Evolutionary conservation across 2,888 invertebrate species (phyloP), one percentile per base, ranked within the genome.

Genomic region (Nyleta sp.): DNA sequence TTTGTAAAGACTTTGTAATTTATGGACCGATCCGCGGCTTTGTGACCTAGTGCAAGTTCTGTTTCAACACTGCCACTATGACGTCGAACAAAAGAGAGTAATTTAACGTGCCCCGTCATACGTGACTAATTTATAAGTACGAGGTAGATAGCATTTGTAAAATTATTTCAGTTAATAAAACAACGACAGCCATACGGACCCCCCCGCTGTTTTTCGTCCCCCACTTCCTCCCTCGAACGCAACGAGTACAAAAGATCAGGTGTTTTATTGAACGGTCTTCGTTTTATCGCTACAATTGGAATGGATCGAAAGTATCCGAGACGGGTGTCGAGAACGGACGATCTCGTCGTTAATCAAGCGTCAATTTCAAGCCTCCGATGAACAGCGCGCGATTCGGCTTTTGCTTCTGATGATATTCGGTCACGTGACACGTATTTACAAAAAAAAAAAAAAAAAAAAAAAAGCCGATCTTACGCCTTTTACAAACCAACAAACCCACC

Each of bases 1-100:
- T 46, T 72, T 57, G 46, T 57, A 57, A 64, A 72, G 64, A 72
- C 53, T 64, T 72, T 62, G 52, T 72, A 57, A 60, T 55, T 60
- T 64, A 64, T 53, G 15, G 11, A 57, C 22, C n/a, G 57, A 64
- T 48, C 53, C 46, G 62, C 46, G 62, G 17, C 46, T 53, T 71
- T 71, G 52, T 62, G 59, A 62, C 33, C 46, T 52, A 42, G 46
- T 72, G 38, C 42, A 60, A 48, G 50, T 59, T 52, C 31, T 11
- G 42, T 48, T 59, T 52, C 35, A 62, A 38, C 60, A 71, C 60
- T 72, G 71, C 62, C 71, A 71, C 50, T 18, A 44, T 38, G 13
- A 35, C 17, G n/a, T 40, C 15, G 24, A 55, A 33, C 15, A 4
- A 68, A 55, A 53, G 67, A 67, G 44, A 68, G 13, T 42, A 40